Percentiles rank a stretch among this genome's conserved stretches.
Evolutionary conservation across 2,888 invertebrate genomes (phyloP).

Genomic region (Choreutis nemorana): DNA sequence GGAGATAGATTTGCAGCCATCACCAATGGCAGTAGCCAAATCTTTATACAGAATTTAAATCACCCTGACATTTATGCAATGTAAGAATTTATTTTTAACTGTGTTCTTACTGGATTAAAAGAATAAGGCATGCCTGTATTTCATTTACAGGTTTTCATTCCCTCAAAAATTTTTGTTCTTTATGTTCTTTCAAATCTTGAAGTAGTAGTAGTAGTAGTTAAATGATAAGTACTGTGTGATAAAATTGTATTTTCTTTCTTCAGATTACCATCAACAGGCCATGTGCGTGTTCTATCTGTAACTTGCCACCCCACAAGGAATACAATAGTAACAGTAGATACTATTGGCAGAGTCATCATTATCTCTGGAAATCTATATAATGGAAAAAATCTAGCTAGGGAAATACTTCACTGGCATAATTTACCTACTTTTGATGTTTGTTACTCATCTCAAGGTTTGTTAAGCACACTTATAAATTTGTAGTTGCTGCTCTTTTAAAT

Average conservation of each 20-base stretch:
- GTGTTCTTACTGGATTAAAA: too few species aligned
- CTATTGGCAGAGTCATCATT: slow-evolving; percentile 40
- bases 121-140: too few species aligned
- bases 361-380: slow-evolving; percentile 41
- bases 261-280: slow-evolving; percentile 35
- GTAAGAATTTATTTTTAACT: slow-evolving; percentile 8
- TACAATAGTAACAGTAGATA: slow-evolving; percentile 40
- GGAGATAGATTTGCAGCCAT: slow-evolving; percentile 46
- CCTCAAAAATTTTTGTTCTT: too few species aligned
- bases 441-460: slow-evolving; percentile 45
- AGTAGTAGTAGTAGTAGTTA: too few species aligned
- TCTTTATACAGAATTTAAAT: slow-evolving; percentile 42
- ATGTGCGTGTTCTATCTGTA: slow-evolving; percentile 36
- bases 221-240: too few species aligned
- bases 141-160: too few species aligned
- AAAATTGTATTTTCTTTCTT: slow-evolving; percentile 11
- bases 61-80: slow-evolving; percentile 25
- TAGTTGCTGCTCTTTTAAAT: too few species aligned
- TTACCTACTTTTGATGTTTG: slow-evolving; percentile 41
- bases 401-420: slow-evolving; percentile 54
- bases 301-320: slow-evolving; percentile 38
- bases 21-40: slow-evolving; percentile 35
- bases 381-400: slow-evolving; percentile 26
- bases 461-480: background rate
- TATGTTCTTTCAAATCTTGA: too few species aligned